A percentile compares a stretch with the other conserved stretches of the same genome.
These are phyloP conservation scores for Philopedon plagiatum DNA, from an alignment of 2,888 invertebrate genomes.

Conservation along the genomic window DNA sequence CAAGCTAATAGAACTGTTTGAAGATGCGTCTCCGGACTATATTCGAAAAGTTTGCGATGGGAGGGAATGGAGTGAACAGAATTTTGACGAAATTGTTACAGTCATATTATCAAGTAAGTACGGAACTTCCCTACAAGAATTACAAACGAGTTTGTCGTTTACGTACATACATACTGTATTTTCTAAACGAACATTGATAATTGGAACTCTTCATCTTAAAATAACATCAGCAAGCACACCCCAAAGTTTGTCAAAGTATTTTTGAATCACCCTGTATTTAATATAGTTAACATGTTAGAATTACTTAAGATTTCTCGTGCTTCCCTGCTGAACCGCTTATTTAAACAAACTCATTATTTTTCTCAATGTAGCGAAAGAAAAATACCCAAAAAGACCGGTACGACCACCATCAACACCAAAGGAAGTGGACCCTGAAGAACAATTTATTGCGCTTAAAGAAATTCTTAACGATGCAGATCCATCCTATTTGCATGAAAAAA, in stretches of 20 bases:
- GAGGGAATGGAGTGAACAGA: constrained; percentile 42
- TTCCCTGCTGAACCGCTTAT: no score
- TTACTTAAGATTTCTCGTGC: no score
- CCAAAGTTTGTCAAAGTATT: no score
- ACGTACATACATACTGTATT: no score
- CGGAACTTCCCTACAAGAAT: no score
- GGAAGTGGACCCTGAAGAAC: constrained; percentile 57
- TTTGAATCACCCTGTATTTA: no score
- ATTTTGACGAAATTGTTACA: constrained; percentile 54
- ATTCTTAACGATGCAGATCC: constrained; percentile 63
- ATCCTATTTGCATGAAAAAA: constrained; percentile 55
- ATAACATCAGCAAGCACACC: no score
- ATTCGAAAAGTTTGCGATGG: constrained; percentile 55
- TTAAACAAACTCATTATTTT: no score
- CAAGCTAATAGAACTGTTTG: constrained; percentile 60
- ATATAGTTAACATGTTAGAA: no score
- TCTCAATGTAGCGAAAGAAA: neutral
- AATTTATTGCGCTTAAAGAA: constrained; percentile 57
- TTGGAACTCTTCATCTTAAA: no score
- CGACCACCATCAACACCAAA: constrained; percentile 40
- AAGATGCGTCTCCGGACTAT: constrained; percentile 59
- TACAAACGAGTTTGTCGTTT: no score
- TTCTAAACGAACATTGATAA: no score
- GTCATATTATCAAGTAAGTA: constrained; percentile 42
- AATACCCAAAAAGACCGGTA: constrained; percentile 59